Base-by-base conservation (phyloP, 2,888 invertebrate genomes). In the Lapara coniferarum region DNA sequence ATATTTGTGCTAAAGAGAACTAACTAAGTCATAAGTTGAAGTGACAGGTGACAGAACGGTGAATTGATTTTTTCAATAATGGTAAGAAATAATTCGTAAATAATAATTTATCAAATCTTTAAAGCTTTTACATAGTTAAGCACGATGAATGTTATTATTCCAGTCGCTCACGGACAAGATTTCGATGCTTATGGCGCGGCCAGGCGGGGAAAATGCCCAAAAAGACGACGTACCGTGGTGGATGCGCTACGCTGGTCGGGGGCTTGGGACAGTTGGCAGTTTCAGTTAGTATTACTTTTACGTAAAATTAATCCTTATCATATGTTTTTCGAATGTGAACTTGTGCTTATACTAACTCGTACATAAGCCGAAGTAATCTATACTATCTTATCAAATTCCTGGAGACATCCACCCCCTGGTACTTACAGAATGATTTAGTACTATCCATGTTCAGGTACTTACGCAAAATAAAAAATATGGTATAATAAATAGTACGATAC, bases 161-260 rank as follows among this genome's bases (percentile, higher is more conserved):
- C 85, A 97, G 97, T 97, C 97, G 84, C 95, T 97, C 84, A 95
- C 96, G 80, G 97, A 97, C 87, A 97, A 97, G 95, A 94, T 97
- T 81, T 94, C 96, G 74, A 95, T 96, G 85, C 94, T 97, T 78
- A 96, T 97, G 96, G 95, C 96, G 82, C 95, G 97, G 83, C 97
- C 97, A 74, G 97, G 97, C 78, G 96, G 96, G 87, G 97, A 97
- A 89, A 95, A 95, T 81, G 95, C 93, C 75, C 95, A 96, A 77
- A 96, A 96, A 94, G 97, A 97, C 90, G 97, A 97, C 89, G 95
- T 96, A 78, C 97, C 98, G 77, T 97, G 97, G 97, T 98, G 97
- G 96, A 95, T 98, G 95, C 97, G 97, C 92, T 97, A 97, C 92
- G 97, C 96, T 87, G 97, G 96, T 79, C 95, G 97, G 84, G 95